These are phyloP conservation scores for Corythoichthys haematopterus DNA, from an alignment of 2,113 vertebrate species.

Conservation along the genomic window DNA sequence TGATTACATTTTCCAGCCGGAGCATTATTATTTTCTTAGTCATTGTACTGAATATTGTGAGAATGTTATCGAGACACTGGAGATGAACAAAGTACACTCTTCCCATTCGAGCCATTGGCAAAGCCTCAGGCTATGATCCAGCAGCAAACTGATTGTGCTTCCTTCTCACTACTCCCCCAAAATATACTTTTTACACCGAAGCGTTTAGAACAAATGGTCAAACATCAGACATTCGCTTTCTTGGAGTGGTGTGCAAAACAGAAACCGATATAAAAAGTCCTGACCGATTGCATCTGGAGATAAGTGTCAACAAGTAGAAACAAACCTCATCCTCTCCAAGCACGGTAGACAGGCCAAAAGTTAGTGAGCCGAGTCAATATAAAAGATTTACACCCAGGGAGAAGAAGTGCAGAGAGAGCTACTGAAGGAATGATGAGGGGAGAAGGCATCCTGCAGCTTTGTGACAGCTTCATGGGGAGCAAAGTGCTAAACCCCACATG, in stretches of 20 bases:
- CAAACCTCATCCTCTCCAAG: constrained; percentile 39
- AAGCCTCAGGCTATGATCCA: constrained; percentile 21
- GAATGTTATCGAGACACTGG: constrained; percentile 6
- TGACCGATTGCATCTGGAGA: constrained; percentile 11
- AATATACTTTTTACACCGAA: neutral
- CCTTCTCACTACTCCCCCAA: neutral
- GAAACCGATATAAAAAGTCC: constrained; percentile 9
- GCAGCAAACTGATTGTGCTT: neutral
- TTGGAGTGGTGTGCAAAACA: constrained; percentile 20
- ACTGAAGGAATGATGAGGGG: constrained; percentile 13
- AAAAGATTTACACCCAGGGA: constrained; percentile 37
- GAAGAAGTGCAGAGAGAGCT: constrained; percentile 20
- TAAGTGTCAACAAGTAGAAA: constrained; percentile 20
- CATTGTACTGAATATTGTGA: neutral
- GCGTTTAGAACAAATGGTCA: constrained; percentile 6
- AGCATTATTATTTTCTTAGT: neutral
- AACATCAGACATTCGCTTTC: neutral
- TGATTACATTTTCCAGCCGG: neutral
- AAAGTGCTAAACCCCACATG: constrained; percentile 5
- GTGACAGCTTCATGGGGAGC: constrained; percentile 45
- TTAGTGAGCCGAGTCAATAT: constrained; percentile 53
- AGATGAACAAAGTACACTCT: constrained; percentile 15
- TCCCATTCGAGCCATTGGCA: constrained; percentile 19
- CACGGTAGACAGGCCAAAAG: constrained; percentile 42
- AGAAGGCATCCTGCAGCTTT: constrained; percentile 3